Conservation (phyloP, 2,888 invertebrate genomes). For the Agrypnus murinus region DNA sequence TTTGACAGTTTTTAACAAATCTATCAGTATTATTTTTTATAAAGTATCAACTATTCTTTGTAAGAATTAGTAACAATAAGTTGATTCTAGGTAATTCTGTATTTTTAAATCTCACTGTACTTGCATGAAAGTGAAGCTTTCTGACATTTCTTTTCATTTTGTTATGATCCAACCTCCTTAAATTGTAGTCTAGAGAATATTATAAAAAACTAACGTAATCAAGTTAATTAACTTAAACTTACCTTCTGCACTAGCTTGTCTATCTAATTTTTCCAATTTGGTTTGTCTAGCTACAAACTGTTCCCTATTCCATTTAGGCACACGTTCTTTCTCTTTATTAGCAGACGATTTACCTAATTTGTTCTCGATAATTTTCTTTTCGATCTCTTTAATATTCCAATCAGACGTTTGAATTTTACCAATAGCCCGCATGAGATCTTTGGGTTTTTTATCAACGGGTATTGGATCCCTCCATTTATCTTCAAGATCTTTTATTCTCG, state of each 20-base stretch:
- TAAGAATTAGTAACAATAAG: no score
- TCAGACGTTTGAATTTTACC: conserved; percentile 92
- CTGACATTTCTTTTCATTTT: no score
- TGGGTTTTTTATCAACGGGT: conserved; percentile 84
- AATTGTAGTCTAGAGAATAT: no score
- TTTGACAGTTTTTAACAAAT: no score
- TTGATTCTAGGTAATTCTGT: no score
- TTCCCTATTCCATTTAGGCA: conserved; percentile 94
- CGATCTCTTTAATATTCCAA: conserved; percentile 94
- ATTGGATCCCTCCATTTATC: conserved; percentile 80
- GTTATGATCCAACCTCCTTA: no score
- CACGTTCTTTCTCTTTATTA: conserved; percentile 78
- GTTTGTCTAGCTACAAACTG: conserved; percentile 83
- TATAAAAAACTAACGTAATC: no score
- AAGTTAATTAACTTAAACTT: no score
- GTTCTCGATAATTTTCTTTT: conserved; percentile 89
- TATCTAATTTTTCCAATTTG: conserved; percentile 79
- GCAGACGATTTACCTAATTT: conserved; percentile 77
- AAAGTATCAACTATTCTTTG: no score
- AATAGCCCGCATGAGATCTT: conserved; percentile 89
- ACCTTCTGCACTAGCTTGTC: conserved; percentile 75
- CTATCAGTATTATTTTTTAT: no score
- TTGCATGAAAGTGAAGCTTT: no score
- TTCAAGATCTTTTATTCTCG: conserved; percentile 83
- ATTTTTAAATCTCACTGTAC: no score